These are phyloP conservation scores for Drosophila ustulata DNA, from an alignment of 2,888 invertebrate genomes.

Conservation along the genomic window DNA sequence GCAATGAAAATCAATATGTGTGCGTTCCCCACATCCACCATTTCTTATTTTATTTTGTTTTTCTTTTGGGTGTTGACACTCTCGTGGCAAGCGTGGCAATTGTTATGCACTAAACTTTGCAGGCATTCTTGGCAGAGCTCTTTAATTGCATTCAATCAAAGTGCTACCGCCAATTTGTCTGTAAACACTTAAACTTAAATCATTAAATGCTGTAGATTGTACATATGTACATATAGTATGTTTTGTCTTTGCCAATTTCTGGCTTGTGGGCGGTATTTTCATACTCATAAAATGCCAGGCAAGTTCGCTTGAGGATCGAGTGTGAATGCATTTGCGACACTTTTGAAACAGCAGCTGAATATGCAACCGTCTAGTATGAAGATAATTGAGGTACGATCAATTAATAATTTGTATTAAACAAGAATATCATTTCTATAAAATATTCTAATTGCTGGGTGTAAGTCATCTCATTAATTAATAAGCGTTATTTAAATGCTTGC, in stretches of 20 bases:
- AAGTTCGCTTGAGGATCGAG: background rate
- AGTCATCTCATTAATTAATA: background rate
- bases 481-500: background rate
- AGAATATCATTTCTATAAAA: background rate
- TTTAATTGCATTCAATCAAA: slow-evolving; percentile 29
- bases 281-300: slow-evolving; percentile 24
- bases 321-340: background rate
- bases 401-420: background rate
- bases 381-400: background rate
- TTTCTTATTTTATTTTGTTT: background rate
- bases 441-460: background rate
- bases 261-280: slow-evolving; percentile 4
- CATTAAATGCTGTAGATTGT: background rate
- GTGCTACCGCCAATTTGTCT: slow-evolving; percentile 31
- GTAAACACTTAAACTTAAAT: slow-evolving; percentile 1
- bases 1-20: slow-evolving; percentile 20
- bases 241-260: slow-evolving; percentile 4
- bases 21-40: background rate
- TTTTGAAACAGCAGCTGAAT: too few relatives aligned
- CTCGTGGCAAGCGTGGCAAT: slow-evolving; percentile 11
- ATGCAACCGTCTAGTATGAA: too few relatives aligned
- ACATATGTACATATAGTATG: background rate
- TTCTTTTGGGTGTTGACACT: background rate
- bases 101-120: slow-evolving; percentile 32
- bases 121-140: slow-evolving; percentile 24